Evolutionary conservation across 2,888 invertebrate species (phyloP).

Genomic region (Apomyelois bistriatella): DNA sequence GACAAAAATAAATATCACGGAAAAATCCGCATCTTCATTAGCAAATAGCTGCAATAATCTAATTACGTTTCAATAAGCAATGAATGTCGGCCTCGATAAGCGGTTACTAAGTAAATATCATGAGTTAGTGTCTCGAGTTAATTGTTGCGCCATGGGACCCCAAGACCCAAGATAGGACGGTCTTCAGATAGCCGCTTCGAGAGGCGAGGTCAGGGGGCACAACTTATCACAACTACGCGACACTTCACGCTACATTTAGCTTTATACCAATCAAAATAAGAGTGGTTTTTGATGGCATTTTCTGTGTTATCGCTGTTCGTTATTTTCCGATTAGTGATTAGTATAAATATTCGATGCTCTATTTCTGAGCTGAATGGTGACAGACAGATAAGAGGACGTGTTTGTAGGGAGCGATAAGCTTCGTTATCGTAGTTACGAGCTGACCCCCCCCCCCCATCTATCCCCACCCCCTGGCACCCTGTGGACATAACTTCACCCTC

Average conservation of each 20-base stretch:
- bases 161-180: slow-evolving; percentile 32
- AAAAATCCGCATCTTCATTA: neutral
- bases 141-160: slow-evolving; percentile 9
- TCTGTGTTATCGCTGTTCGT: slow-evolving; percentile 40
- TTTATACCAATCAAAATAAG: slow-evolving; percentile 7
- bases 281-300: slow-evolving; percentile 10
- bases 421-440: slow-evolving; percentile 34
- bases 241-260: slow-evolving; percentile 17
- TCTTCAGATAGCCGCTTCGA: slow-evolving; percentile 38
- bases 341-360: slow-evolving; percentile 45
- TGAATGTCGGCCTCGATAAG: neutral
- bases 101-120: slow-evolving; percentile 6
- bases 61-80: neutral
- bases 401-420: slow-evolving; percentile 29
- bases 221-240: slow-evolving; percentile 33
- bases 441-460: slow-evolving; percentile 18
- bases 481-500: slow-evolving; percentile 6
- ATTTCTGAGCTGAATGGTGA: slow-evolving; percentile 32
- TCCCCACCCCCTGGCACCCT: slow-evolving; percentile 17
- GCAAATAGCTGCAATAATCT: neutral
- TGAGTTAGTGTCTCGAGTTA: slow-evolving; percentile 7
- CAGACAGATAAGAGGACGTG: slow-evolving; percentile 35
- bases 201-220: slow-evolving; percentile 45
- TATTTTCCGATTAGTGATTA: slow-evolving; percentile 67
- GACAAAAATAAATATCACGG: neutral